These are phyloP conservation scores for Heliconius nattereri DNA, from an alignment of 1,140 invertebrate genomes.

Conservation along the genomic window DNA sequence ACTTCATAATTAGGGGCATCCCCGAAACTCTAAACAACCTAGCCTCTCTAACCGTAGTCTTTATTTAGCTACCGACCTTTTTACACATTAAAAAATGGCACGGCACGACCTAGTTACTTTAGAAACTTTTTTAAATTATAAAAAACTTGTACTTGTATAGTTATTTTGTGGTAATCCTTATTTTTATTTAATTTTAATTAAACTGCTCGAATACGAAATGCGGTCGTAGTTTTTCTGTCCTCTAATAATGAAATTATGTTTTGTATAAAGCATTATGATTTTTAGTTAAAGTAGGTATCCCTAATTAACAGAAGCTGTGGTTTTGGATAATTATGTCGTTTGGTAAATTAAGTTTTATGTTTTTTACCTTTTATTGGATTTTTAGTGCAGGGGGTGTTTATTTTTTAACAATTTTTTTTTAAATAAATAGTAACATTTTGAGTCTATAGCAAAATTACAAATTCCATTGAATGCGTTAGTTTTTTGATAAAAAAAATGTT, in stretches of 20 bases:
- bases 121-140: neutral
- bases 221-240: neutral
- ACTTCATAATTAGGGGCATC: neutral
- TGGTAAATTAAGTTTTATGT: neutral
- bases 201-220: neutral
- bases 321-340: neutral
- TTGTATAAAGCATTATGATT: neutral
- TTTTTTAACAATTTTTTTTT: no score
- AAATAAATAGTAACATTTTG: no score
- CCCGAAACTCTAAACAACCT: neutral
- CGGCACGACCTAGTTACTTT: neutral
- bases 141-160: neutral
- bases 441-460: no score
- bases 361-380: no score
- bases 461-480: no score
- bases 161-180: conserved; percentile 9
- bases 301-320: neutral
- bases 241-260: neutral
- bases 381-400: no score
- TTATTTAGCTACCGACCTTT: neutral
- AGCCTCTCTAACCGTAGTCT: conserved; percentile 10
- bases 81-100: conserved; percentile 2
- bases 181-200: conserved; percentile 14
- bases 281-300: neutral
- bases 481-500: no score